Percentiles rank a stretch among this genome's conserved stretches.
Evolutionary conservation across 2,113 vertebrate genomes (phyloP).

Genomic region (Poeciliopsis retropinna): DNA sequence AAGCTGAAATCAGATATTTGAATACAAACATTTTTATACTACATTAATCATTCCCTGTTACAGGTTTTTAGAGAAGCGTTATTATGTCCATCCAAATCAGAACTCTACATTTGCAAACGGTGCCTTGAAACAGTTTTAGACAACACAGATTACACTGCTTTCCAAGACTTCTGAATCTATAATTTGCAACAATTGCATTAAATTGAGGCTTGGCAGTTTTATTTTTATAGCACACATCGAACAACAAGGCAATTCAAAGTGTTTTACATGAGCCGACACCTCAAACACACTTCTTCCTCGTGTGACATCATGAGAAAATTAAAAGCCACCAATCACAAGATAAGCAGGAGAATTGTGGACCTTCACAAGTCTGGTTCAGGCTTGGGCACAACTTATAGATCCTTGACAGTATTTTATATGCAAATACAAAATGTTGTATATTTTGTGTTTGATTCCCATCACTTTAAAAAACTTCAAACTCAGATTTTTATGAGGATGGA

Average conservation of each 20-base stretch:
- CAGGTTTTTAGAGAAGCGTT: neutral
- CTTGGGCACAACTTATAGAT: neutral
- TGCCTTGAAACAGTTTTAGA: neutral
- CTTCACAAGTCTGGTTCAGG: neutral
- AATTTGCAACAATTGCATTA: no score
- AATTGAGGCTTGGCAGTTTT: no score
- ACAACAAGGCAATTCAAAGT: no score
- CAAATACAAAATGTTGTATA: neutral
- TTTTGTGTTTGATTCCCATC: neutral
- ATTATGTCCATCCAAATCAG: neutral
- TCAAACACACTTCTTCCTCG: no score
- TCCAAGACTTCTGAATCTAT: neutral
- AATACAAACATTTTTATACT: neutral
- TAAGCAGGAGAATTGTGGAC: neutral
- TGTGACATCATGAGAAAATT: neutral
- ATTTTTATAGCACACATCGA: no score
- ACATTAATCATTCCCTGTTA: neutral
- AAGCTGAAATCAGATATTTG: neutral
- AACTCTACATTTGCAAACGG: neutral
- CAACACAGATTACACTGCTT: neutral
- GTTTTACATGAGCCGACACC: no score
- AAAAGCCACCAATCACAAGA: neutral
- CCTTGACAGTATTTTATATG: neutral
- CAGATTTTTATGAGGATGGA: neutral
- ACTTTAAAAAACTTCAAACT: neutral